phyloP scores from a whole-genome alignment of 2,888 invertebrate genomes.

The Caenorhabditis sulstoni region DNA sequence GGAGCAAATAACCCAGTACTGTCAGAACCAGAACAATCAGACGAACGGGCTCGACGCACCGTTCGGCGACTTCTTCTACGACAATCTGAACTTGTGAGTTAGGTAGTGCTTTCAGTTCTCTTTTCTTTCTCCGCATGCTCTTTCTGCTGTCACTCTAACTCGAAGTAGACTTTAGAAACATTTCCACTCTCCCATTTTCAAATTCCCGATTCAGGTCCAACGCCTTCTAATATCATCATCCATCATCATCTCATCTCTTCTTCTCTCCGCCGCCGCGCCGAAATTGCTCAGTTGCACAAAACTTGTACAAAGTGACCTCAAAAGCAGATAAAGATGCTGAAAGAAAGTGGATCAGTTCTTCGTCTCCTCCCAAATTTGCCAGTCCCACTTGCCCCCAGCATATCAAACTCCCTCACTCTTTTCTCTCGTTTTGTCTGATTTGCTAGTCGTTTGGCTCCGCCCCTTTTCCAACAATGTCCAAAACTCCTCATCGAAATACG shows the following conservation, averaged over 20 bases:
- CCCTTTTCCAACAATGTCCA: background rate
- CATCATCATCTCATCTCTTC: background rate
- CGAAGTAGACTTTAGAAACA: no score
- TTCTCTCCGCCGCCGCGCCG: background rate
- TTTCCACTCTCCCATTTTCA: background rate
- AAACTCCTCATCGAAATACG: conserved; percentile 39
- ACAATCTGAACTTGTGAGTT: conserved; percentile 57
- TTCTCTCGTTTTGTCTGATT: background rate
- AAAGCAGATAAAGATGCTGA: background rate
- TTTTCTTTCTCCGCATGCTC: conserved; percentile 33
- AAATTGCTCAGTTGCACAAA: conserved; percentile 38
- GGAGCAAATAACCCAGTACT: conserved; percentile 53
- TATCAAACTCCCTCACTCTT: conserved; percentile 28
- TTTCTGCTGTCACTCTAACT: background rate
- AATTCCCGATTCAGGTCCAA: conserved; percentile 35
- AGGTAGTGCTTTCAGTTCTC: conserved; percentile 48
- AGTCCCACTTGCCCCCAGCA: conserved; percentile 49
- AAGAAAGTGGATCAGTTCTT: conserved; percentile 23
- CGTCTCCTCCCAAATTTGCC: conserved; percentile 20
- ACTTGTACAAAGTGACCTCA: conserved; percentile 38
- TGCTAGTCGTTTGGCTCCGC: conserved; percentile 19
- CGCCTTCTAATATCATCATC: conserved; percentile 28
- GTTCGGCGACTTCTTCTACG: conserved; percentile 60
- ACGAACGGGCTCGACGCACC: conserved; percentile 36
- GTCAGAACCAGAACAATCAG: conserved; percentile 34